Base-by-base conservation (phyloP, 2,888 invertebrate genomes). In the Chironomus tentans region DNA sequence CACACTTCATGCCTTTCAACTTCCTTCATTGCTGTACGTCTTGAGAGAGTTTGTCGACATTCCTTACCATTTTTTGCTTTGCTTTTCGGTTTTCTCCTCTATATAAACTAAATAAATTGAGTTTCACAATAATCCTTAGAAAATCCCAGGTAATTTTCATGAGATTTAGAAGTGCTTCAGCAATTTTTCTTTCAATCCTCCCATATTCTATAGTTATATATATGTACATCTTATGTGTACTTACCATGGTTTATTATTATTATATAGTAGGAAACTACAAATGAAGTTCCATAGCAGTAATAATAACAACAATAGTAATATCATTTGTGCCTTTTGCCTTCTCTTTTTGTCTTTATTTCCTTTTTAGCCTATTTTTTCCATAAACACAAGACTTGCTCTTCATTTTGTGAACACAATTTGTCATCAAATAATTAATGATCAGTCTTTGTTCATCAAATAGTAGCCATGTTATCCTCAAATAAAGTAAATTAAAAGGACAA, bases 91-190 rank as follows among this genome's bases (percentile, higher is more conserved):
- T 56, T 56, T 56, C 15, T 56, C 10, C 38, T 38, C 38, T 38
- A 56, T 56, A 18, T 50, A 61, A 21, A 68, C 68, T 65, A 65
- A 74, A 74, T 74, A 74, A 74, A 74, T 65, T 61, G 74, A 74
- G 74, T 74, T 38, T 74, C 74, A 65, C 74, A 18, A 47, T 74
- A 74, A 74, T 74, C 74, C 74, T 47, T 38, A 68, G 68, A 48
- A 74, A 74, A 74, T 74, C 74, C 74, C 74, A 74, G 74, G 74
- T 74, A 74, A 74, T 74, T 74, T 74, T 47, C 68, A 48, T 71
- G 74, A 74, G 68, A 74, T 74, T 74, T 74, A 74, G 74, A 56
- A 56, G 56, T 56, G 56, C 56, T 56, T 56, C 56, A 56, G 18
- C 56, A 56, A 56, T 15, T 18, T 56, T 56, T 56, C 15, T 50